A percentile compares a stretch with the other conserved stretches of the same genome.
Evolutionary conservation across 2,888 invertebrate genomes (phyloP).

Genomic region (Epicampocera succincta): DNA sequence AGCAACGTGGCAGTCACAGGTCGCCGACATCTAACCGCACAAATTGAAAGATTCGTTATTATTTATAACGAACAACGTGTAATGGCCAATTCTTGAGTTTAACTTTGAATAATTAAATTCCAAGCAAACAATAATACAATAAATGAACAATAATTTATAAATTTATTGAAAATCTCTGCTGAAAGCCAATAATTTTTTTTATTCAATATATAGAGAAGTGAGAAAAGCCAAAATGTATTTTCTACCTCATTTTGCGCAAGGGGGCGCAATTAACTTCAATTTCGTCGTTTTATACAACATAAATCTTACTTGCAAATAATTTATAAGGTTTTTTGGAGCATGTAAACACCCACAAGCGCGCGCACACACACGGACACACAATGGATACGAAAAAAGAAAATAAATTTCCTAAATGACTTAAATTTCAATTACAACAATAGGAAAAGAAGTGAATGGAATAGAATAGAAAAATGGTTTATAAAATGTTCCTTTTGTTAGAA

Average conservation of each 20-base stretch:
- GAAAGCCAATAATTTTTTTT: no score
- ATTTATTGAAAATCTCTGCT: no score
- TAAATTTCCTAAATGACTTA: conserved; percentile 38
- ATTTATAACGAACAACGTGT: no score
- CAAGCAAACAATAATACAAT: no score
- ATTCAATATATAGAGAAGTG: no score
- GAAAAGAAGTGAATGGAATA: conserved; percentile 12
- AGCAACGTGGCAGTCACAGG: no score
- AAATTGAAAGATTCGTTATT: no score
- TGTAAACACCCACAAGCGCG: background rate
- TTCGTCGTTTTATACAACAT: conserved; percentile 21
- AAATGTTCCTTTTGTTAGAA: conserved; percentile 49
- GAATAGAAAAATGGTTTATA: conserved; percentile 15
- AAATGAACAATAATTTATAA: no score
- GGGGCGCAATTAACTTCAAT: conserved; percentile 43
- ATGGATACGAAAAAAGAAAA: background rate
- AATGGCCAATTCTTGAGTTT: no score
- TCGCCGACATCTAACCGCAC: no score
- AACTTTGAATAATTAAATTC: no score
- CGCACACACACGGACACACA: background rate
- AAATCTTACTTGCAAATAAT: conserved; percentile 49
- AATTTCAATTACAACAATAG: conserved; percentile 52
- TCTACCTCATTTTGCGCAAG: conserved; percentile 1
- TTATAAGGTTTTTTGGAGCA: conserved; percentile 8
- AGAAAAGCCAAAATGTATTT: background rate